These are phyloP conservation scores for Ariolimax columbianus DNA, from an alignment of 2,888 invertebrate genomes.

Conservation along the genomic window DNA sequence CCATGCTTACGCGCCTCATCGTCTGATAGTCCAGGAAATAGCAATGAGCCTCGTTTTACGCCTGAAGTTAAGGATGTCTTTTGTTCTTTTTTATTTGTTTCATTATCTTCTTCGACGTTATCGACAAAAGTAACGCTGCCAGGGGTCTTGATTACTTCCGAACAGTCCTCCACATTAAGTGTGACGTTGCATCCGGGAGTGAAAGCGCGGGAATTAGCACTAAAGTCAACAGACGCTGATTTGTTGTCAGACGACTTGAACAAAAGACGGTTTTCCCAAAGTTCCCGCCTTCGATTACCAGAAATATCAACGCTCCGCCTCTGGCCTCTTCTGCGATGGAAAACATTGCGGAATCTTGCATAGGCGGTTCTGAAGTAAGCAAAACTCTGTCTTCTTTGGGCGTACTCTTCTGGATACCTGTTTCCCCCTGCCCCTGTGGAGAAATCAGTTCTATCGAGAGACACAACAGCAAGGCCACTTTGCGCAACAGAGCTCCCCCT, in stretches of 20 bases:
- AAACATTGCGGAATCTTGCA: constrained; percentile 36
- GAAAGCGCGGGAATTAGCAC: background rate
- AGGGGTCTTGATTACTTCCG: background rate
- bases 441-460: constrained; percentile 19
- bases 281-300: background rate
- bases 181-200: constrained; percentile 27
- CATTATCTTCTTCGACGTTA: background rate
- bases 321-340: constrained; percentile 28
- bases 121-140: background rate
- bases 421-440: background rate
- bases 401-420: background rate
- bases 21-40: constrained; percentile 2
- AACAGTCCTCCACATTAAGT: constrained; percentile 33
- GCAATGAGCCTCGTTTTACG: constrained; percentile 31
- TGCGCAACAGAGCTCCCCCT: constrained; percentile 5
- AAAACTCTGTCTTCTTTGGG: constrained; percentile 25
- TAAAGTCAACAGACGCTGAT: background rate
- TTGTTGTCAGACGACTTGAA: background rate
- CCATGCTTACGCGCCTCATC: background rate
- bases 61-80: background rate
- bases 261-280: background rate
- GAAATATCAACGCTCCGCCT: constrained; percentile 37
- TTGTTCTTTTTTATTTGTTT: background rate
- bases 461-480: constrained; percentile 1
- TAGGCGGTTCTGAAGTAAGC: constrained; percentile 39